These are phyloP conservation scores for Nasonia vitripennis DNA, from an alignment of 1,140 invertebrate species.

Conservation along the genomic window DNA sequence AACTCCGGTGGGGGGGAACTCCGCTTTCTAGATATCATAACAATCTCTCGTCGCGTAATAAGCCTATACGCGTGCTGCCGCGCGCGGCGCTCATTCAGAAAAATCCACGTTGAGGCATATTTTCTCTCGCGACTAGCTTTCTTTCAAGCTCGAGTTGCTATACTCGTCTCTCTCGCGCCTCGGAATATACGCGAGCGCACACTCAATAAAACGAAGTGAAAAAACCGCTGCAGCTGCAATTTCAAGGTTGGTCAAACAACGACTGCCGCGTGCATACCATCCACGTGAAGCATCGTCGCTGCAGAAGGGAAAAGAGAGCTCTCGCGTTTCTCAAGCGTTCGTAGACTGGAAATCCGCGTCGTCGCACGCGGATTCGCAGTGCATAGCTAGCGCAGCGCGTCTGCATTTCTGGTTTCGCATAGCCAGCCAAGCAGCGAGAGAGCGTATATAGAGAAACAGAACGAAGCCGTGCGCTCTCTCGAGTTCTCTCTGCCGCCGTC, in stretches of 20 bases:
- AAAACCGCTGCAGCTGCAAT: neutral
- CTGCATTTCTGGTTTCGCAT: conserved; percentile 36
- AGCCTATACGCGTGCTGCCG: neutral
- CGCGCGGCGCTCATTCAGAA: neutral
- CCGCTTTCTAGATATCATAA: conserved; percentile 14
- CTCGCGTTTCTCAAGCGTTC: neutral
- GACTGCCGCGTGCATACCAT: neutral
- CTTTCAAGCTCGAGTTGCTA: neutral
- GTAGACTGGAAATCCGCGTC: neutral
- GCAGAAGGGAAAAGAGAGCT: neutral
- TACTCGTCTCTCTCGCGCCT: neutral
- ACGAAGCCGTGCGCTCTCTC: conserved; percentile 3
- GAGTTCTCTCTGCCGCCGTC: neutral
- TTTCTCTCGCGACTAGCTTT: neutral
- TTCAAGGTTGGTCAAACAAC: neutral
- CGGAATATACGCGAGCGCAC: neutral
- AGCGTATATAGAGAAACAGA: neutral
- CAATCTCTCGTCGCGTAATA: neutral
- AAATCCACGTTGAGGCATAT: neutral
- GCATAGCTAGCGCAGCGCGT: neutral
- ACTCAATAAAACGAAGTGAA: neutral
- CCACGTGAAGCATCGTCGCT: neutral
- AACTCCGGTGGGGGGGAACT: neutral
- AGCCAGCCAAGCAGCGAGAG: conserved; percentile 25
- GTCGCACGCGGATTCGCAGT: neutral